These are phyloP conservation scores for Erebia ligea DNA, from an alignment of 2,888 invertebrate genomes.

Conservation along the genomic window DNA sequence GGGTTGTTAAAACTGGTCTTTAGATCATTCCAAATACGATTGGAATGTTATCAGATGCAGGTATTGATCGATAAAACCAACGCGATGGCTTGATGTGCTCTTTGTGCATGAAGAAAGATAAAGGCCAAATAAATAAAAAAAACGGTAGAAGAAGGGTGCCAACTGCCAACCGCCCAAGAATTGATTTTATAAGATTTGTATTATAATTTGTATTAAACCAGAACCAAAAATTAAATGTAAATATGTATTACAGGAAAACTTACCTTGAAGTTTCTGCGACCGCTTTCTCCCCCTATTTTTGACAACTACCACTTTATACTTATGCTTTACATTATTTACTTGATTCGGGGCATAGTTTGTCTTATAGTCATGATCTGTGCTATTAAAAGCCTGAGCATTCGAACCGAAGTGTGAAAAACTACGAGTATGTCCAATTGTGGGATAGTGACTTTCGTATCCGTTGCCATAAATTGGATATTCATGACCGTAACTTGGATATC, in stretches of 20 bases:
- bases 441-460: conserved; percentile 29
- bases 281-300: conserved; percentile 55
- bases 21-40: no score
- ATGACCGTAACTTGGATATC: neutral
- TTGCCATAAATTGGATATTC: conserved; percentile 37
- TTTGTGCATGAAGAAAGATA: no score
- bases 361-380: conserved; percentile 48
- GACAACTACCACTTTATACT: conserved; percentile 65
- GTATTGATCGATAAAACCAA: no score
- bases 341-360: conserved; percentile 60
- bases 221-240: conserved; percentile 5
- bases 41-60: no score
- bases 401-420: conserved; percentile 32
- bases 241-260: conserved; percentile 36
- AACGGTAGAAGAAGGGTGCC: no score
- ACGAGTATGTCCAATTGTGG: conserved; percentile 9
- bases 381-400: conserved; percentile 55
- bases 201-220: neutral
- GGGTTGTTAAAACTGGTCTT: no score
- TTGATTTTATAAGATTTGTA: no score
- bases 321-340: conserved; percentile 60
- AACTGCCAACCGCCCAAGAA: no score
- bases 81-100: no score
- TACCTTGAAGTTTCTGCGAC: conserved; percentile 58
- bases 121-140: no score